Conservation (phyloP, 2,888 invertebrate species). For the Polydrusus tereticollis region DNA sequence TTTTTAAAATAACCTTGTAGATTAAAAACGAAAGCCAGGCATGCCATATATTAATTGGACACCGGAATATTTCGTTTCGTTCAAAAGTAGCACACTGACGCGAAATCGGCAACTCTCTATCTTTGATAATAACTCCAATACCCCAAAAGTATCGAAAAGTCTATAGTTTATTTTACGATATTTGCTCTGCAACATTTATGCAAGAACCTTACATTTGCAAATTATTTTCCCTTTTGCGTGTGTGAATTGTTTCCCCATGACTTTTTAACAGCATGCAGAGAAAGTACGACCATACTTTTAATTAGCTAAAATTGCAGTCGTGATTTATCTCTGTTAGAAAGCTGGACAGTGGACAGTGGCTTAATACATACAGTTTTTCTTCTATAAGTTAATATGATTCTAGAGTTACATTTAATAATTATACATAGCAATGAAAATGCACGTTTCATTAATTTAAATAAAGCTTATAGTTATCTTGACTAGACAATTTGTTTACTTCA, state of each 20-base stretch:
- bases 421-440: conserved; percentile 18
- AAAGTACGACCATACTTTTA: no score
- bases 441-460: conserved; percentile 49
- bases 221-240: neutral
- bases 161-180: no score
- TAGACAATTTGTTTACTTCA: conserved; percentile 52
- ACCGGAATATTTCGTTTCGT: no score
- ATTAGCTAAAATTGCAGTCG: no score
- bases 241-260: neutral
- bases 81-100: no score
- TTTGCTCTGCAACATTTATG: neutral
- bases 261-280: neutral
- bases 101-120: no score
- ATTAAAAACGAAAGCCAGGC: no score
- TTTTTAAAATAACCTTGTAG: no score
- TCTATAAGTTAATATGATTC: conserved; percentile 5
- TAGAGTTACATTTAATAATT: conserved; percentile 24
- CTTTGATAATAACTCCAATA: no score
- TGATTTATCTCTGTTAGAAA: no score
- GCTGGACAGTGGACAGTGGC: neutral
- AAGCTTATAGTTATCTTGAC: conserved; percentile 58
- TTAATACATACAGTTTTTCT: neutral
- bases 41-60: no score
- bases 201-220: neutral
- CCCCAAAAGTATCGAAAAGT: no score